Base-by-base conservation (phyloP, 2,888 invertebrate genomes). In the Vandiemenella viatica region DNA sequence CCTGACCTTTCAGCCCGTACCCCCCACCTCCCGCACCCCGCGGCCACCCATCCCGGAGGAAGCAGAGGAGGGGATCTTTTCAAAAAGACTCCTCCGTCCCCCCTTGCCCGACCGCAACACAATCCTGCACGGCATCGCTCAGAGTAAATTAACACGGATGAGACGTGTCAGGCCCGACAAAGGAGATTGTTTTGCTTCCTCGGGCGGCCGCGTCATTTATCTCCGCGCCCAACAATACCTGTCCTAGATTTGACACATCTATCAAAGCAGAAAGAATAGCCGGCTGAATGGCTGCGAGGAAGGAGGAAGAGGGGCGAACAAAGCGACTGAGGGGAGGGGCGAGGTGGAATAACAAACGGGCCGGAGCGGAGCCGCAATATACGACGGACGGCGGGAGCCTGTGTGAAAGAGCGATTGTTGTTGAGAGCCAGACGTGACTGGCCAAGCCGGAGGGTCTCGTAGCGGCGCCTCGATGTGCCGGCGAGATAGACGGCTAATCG, bases 221-320 rank as follows among this genome's bases (percentile, higher is more conserved):
- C 73, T 73, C 71, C 72, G 68, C 64, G 63, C 63, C 63, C 67
- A 67, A 70, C 73, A 72, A 73, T 72, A 71, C 69, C 70, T 70
- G 69, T 67, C 67, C 66, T 66, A 69, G 67, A 71, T 72, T 73
- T 73, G 72, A 73, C 73, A 72, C 72, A 71, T 72, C 73, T 73
- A 73, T 73, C 73, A 73, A 69, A 69, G 68, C 68, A 69, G 69
- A 42, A 42, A 42, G 42, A 42, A 42, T 42, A 15, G 32, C 32
- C 32, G 10, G 32, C 32, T 32, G 13, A 32, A 32, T 32, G 32
- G 32, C 10, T n/a, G 10, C 32, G 20, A 43, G 13, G 19, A 13
- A 13, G 42, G 6, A 6, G 19, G 16, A 16, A 18, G 37, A 18
- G 26, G 18, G 43, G 7, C n/a, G 40, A 16, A n/a, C 10, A 16